These are phyloP conservation scores for Zosterops japonicus DNA, from an alignment of 2,113 vertebrate species.

Conservation along the genomic window DNA sequence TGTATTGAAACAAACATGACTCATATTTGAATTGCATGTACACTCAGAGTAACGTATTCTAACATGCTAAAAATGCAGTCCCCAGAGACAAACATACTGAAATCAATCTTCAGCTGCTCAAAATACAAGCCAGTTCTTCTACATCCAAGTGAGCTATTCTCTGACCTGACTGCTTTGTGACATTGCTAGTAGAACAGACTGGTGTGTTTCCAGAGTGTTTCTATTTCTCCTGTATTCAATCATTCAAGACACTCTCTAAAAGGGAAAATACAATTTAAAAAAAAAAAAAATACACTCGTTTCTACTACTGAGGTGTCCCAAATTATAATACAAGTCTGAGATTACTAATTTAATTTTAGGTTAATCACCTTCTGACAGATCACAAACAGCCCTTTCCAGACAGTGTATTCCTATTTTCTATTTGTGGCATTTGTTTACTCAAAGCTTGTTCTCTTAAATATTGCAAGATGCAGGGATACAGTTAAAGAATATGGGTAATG, in stretches of 20 bases:
- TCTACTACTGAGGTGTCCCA: background rate
- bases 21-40: slow-evolving; percentile 1
- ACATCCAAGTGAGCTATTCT: background rate
- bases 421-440: background rate
- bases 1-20: background rate
- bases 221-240: background rate
- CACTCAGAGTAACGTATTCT: background rate
- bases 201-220: background rate
- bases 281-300: background rate
- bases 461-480: background rate
- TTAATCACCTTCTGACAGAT: background rate
- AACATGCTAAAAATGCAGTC: background rate
- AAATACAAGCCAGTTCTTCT: background rate
- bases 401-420: background rate
- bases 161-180: background rate
- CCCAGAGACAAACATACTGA: background rate
- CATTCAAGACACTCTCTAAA: background rate
- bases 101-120: background rate
- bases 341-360: background rate
- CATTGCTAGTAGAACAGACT: background rate
- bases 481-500: background rate
- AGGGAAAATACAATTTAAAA: background rate
- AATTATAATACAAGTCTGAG: background rate
- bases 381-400: background rate
- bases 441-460: background rate